Conservation (phyloP, 2,113 vertebrate species). For the Odontophorus gujanensis region DNA sequence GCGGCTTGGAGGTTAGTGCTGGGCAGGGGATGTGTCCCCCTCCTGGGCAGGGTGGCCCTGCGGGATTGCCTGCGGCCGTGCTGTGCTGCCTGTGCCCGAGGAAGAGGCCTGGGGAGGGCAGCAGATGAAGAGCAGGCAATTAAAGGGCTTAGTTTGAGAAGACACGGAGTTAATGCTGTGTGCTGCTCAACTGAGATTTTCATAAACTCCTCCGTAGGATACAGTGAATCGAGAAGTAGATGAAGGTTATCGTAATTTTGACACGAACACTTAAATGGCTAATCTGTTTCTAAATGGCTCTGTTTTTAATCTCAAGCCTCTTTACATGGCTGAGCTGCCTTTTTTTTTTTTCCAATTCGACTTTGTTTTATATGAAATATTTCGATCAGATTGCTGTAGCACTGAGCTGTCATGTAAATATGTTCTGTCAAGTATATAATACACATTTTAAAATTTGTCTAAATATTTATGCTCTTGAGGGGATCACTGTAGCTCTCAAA, state of each 20-base stretch:
- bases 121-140: background rate
- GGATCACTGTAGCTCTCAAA: constrained; percentile 63
- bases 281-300: constrained; percentile 44
- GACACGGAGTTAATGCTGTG: background rate
- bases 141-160: background rate
- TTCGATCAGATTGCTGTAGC: constrained; percentile 77
- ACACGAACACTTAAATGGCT: background rate
- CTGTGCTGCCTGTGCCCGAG: accelerated
- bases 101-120: background rate
- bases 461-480: constrained; percentile 79
- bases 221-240: background rate
- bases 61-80: accelerated
- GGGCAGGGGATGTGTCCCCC: background rate
- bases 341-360: constrained; percentile 22
- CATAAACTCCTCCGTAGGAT: background rate
- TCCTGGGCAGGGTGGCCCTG: background rate
- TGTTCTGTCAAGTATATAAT: constrained; percentile 74
- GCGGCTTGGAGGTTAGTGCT: background rate
- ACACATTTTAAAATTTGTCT: constrained; percentile 77
- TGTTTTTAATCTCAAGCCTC: constrained; percentile 59
- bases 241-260: constrained; percentile 27
- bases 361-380: constrained; percentile 74
- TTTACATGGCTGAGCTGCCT: constrained; percentile 54
- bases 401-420: constrained; percentile 72
- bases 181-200: background rate